Evolutionary conservation across 2,888 invertebrate genomes (phyloP).

Genomic region (Calephelis perditalis): DNA sequence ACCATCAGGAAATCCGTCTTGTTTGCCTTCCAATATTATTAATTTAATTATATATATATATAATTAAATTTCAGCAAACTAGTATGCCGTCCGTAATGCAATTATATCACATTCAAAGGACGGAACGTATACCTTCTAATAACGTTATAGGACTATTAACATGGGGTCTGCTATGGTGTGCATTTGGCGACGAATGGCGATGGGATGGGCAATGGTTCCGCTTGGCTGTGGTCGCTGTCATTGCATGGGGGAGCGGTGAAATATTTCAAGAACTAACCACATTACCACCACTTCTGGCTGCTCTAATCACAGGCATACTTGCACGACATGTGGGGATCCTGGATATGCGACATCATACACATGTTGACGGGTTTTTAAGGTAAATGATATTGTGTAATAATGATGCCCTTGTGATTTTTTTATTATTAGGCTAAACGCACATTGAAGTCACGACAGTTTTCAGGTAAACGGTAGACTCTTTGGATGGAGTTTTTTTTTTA

Average conservation of each 20-base stretch:
- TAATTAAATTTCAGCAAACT: too few species aligned
- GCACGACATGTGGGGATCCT: constrained; percentile 55
- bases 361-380: constrained; percentile 60
- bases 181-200: constrained; percentile 53
- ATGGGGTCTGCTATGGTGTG: constrained; percentile 56
- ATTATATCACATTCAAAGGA: constrained; percentile 1
- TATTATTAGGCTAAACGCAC: too few species aligned
- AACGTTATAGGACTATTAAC: constrained; percentile 42
- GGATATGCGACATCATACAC: constrained; percentile 54
- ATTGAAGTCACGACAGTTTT: too few species aligned
- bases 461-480: too few species aligned
- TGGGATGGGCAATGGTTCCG: constrained; percentile 58
- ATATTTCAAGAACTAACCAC: constrained; percentile 46
- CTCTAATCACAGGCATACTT: constrained; percentile 55
- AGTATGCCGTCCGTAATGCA: neutral
- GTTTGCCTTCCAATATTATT: too few species aligned
- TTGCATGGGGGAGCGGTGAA: constrained; percentile 56
- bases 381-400: constrained; percentile 27
- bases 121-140: too few species aligned
- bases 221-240: constrained; percentile 41
- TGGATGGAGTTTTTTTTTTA: too few species aligned
- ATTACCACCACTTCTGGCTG: constrained; percentile 57
- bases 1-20: too few species aligned
- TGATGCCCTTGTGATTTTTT: neutral
- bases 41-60: too few species aligned